A percentile compares a stretch with the other conserved stretches of the same genome.
phyloP scores from a whole-genome alignment of 2,797 vertebrate genomes.

The Florisuga fusca region DNA sequence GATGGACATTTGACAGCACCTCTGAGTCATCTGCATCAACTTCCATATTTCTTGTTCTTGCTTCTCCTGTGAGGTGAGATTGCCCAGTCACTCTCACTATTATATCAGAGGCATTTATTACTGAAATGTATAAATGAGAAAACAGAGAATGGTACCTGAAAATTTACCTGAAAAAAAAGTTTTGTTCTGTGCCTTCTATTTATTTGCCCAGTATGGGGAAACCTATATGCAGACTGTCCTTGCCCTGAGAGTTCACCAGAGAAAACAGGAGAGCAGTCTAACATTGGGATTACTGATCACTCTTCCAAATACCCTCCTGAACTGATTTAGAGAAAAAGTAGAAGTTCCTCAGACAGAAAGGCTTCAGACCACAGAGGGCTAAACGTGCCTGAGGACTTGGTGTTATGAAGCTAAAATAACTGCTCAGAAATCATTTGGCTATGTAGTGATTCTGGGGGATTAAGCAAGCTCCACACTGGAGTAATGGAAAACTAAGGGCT shows the following conservation, averaged over 20 bases:
- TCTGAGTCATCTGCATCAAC: too few relatives aligned
- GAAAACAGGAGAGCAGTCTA: background rate
- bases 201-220: background rate
- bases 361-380: background rate
- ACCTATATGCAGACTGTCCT: background rate
- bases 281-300: background rate
- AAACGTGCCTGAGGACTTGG: background rate
- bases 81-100: too few relatives aligned
- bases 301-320: background rate
- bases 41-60: too few relatives aligned
- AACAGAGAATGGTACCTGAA: background rate
- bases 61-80: too few relatives aligned
- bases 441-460: background rate
- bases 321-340: background rate
- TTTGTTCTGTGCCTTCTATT: background rate
- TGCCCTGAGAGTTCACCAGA: background rate
- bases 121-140: background rate
- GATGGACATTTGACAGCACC: too few relatives aligned
- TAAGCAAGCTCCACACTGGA: background rate
- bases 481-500: background rate
- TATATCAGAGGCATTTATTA: too few relatives aligned
- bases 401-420: background rate
- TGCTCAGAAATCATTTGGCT: background rate
- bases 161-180: background rate
- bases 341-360: background rate